Evolutionary conservation across 2,113 vertebrate genomes (phyloP).

Genomic region (Cichladusa arquata): DNA sequence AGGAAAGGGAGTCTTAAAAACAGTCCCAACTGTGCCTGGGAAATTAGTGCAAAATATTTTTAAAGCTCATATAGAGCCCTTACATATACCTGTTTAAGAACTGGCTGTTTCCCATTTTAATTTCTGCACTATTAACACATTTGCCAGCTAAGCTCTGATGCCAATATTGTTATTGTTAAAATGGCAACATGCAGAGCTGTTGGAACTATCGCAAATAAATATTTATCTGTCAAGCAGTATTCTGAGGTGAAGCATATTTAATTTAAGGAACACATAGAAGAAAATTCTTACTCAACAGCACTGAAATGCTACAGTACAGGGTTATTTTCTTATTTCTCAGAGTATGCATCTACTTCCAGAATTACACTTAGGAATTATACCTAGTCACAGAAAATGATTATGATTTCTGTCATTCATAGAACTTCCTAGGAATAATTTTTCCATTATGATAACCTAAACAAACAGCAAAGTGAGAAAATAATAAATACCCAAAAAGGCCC

Average conservation of each 20-base stretch:
- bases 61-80: neutral
- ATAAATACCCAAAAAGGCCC: neutral
- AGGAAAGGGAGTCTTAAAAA: neutral
- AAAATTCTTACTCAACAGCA: constrained; percentile 10
- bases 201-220: neutral
- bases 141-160: neutral
- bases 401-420: neutral
- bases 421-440: neutral
- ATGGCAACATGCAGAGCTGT: neutral
- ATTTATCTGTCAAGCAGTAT: constrained; percentile 21
- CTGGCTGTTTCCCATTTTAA: neutral
- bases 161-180: neutral
- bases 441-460: neutral
- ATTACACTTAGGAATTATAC: neutral
- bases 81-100: neutral
- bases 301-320: neutral
- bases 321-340: neutral
- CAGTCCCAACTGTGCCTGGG: neutral
- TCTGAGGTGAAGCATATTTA: constrained; percentile 31
- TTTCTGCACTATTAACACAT: constrained; percentile 33
- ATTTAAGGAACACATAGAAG: constrained; percentile 9
- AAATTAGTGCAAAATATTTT: constrained; percentile 5
- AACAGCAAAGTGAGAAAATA: neutral
- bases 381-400: neutral
- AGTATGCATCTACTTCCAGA: neutral